These are phyloP conservation scores for Platalea minor DNA, from an alignment of 2,797 vertebrate genomes.

Conservation along the genomic window DNA sequence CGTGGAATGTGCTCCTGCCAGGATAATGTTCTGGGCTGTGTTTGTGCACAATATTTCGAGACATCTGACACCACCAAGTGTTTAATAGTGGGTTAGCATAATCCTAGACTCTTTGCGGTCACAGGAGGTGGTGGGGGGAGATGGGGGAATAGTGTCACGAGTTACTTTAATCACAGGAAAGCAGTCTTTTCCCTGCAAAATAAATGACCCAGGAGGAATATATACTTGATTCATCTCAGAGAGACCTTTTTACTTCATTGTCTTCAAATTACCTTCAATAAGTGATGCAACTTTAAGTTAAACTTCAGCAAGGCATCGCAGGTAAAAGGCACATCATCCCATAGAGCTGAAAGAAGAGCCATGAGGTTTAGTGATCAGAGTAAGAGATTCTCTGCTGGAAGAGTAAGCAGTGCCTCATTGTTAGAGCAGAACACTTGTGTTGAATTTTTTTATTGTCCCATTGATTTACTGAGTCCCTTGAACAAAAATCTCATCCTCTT, in stretches of 20 bases:
- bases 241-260: background rate
- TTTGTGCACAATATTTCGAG: background rate
- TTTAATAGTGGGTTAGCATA: background rate
- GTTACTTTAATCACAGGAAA: background rate
- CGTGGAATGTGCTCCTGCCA: background rate
- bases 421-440: background rate
- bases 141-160: background rate
- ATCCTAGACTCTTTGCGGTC: background rate
- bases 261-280: background rate
- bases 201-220: background rate
- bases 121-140: background rate
- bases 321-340: background rate
- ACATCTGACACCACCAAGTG: background rate
- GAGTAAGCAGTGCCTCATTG: fast-evolving
- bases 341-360: background rate
- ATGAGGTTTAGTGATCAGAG: background rate
- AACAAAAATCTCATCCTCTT: background rate
- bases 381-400: background rate
- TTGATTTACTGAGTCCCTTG: background rate
- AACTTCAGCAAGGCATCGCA: background rate
- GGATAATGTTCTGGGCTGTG: background rate
- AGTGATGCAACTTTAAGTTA: background rate
- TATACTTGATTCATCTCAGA: background rate
- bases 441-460: background rate
- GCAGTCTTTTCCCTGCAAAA: background rate